A percentile compares a stretch with the other conserved stretches of the same genome.
Conservation (phyloP, 1,140 invertebrate species). For the Campoletis sonorensis region DNA sequence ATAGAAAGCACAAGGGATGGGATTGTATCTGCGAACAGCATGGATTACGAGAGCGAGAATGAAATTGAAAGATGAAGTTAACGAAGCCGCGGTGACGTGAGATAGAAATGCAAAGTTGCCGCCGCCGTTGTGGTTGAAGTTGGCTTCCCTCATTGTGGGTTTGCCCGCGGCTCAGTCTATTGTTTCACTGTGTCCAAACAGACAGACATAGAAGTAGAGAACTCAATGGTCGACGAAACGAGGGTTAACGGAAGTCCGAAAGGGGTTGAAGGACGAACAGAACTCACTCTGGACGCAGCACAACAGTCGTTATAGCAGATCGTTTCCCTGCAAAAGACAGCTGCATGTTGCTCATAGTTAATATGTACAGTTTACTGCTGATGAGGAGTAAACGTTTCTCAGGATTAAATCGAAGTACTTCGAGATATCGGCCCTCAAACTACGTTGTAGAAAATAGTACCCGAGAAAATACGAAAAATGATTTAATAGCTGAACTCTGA, state of each 20-base stretch:
- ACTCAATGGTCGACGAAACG: slow-evolving; percentile 13
- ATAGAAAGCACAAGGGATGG: background rate
- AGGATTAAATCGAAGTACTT: background rate
- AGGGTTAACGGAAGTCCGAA: slow-evolving; percentile 8
- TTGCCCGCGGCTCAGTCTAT: slow-evolving; percentile 7
- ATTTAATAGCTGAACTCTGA: background rate
- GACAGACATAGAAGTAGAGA: background rate
- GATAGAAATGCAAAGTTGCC: slow-evolving; percentile 25
- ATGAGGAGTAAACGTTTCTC: background rate
- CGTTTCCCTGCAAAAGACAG: slow-evolving; percentile 20
- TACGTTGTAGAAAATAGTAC: background rate
- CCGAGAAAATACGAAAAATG: background rate
- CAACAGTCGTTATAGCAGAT: background rate
- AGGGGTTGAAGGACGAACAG: background rate
- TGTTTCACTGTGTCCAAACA: slow-evolving; percentile 20
- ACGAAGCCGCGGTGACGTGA: background rate
- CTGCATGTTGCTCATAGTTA: slow-evolving; percentile 7
- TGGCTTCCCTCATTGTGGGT: slow-evolving; percentile 15
- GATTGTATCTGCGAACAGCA: background rate
- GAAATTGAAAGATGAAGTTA: slow-evolving; percentile 20
- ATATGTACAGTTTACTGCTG: background rate
- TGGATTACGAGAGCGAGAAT: background rate
- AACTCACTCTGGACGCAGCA: background rate
- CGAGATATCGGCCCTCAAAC: background rate
- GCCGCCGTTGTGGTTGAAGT: background rate